These are phyloP conservation scores for Volucella inanis DNA, from an alignment of 2,888 invertebrate species.

Conservation along the genomic window DNA sequence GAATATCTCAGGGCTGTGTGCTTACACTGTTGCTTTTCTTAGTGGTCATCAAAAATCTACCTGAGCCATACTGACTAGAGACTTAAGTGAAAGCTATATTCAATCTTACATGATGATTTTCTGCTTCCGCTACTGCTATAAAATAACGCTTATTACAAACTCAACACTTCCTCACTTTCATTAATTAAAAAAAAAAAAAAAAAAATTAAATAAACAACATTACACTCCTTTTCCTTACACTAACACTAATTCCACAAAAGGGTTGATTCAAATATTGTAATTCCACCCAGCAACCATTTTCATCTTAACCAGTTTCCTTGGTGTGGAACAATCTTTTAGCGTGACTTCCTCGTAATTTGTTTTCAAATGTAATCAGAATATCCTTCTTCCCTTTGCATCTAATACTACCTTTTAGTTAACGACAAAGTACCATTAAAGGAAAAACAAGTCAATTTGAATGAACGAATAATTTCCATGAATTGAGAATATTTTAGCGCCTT, in stretches of 20 bases:
- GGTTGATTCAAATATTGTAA: slow-evolving; percentile 31
- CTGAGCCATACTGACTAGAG: no score
- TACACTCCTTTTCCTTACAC: background rate
- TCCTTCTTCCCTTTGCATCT: background rate
- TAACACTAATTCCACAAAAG: slow-evolving; percentile 40
- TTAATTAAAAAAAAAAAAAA: slow-evolving; percentile 40
- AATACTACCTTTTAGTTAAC: background rate
- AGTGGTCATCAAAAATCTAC: no score
- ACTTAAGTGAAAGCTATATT: no score
- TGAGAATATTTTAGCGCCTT: slow-evolving; percentile 21
- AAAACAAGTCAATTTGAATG: slow-evolving; percentile 52
- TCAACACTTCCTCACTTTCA: slow-evolving; percentile 22
- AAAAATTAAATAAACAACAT: background rate
- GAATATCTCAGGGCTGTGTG: no score
- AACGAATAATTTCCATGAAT: slow-evolving; percentile 33
- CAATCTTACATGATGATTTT: no score
- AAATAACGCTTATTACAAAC: background rate
- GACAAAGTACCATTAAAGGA: background rate
- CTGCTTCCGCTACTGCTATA: no score
- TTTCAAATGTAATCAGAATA: slow-evolving; percentile 57
- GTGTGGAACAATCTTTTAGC: background rate
- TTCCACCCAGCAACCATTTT: background rate
- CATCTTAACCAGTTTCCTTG: background rate
- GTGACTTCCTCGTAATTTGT: slow-evolving; percentile 45
- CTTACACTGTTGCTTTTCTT: no score